A percentile compares a stretch with the other conserved stretches of the same genome.
Conservation (phyloP, 2,797 vertebrate species). For the Gambusia yucatana region DNA sequence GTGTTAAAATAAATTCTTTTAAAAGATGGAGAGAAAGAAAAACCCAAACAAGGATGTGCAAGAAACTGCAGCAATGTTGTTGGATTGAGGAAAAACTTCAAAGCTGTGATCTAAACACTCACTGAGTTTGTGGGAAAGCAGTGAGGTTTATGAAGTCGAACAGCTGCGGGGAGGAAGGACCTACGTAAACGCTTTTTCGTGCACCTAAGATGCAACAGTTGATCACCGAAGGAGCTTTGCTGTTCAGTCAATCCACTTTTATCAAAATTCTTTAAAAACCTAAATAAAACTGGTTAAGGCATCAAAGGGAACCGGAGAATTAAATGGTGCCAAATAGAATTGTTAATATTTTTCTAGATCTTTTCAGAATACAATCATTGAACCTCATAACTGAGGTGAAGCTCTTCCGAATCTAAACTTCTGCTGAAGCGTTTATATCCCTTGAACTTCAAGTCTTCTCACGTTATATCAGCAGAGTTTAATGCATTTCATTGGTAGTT, state of each 20-base stretch:
- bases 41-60: neutral
- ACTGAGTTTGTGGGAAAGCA: neutral
- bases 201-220: neutral
- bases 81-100: neutral
- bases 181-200: neutral
- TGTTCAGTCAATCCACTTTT: neutral
- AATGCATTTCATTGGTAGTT: neutral
- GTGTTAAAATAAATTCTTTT: neutral
- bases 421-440: neutral
- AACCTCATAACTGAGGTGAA: neutral
- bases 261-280: neutral
- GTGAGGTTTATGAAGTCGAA: neutral
- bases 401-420: neutral
- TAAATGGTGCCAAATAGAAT: neutral
- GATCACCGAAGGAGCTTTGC: neutral
- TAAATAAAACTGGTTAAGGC: neutral
- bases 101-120: neutral
- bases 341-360: neutral
- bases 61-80: neutral
- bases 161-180: neutral
- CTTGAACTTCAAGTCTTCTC: neutral
- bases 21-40: no score
- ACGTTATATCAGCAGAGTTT: neutral
- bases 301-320: neutral
- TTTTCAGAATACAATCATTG: neutral